phyloP scores from a whole-genome alignment of 1,140 invertebrate species.

The Drosophila pseudoananassae region DNA sequence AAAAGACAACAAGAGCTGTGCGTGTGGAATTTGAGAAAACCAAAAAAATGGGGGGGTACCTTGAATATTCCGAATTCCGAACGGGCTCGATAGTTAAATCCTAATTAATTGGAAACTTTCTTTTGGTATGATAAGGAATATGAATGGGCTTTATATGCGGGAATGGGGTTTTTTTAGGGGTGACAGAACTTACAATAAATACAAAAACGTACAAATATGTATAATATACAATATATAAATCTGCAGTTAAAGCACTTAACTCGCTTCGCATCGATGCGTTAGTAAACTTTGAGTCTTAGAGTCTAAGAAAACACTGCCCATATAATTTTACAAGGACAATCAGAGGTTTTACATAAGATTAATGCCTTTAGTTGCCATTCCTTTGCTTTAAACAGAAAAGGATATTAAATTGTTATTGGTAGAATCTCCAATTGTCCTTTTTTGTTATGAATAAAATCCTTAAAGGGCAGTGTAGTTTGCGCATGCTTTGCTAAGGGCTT shows the following conservation, averaged over 20 bases:
- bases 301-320: conserved; percentile 50
- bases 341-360: neutral
- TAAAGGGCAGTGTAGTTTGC: conserved; percentile 50
- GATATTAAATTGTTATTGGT: neutral
- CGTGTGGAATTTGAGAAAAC: conserved; percentile 41
- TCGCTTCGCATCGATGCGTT: conserved; percentile 51
- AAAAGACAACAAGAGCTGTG: conserved; percentile 49
- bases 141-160: neutral
- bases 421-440: neutral
- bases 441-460: conserved; percentile 3
- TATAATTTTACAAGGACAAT: neutral
- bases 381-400: neutral
- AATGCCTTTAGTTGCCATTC: neutral
- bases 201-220: conserved; percentile 78
- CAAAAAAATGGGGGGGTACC: conserved; percentile 3
- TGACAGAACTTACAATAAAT: conserved; percentile 72
- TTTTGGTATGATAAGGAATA: conserved; percentile 20
- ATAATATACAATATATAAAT: conserved; percentile 79
- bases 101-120: conserved; percentile 45
- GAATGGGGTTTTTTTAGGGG: neutral
- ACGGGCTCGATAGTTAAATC: conserved; percentile 10
- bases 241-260: conserved; percentile 71
- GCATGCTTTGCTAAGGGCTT: conserved; percentile 53
- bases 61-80: conserved; percentile 4
- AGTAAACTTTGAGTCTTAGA: conserved; percentile 79